Base-by-base conservation (phyloP, 2,888 invertebrate genomes). In the Hedya salicella region DNA sequence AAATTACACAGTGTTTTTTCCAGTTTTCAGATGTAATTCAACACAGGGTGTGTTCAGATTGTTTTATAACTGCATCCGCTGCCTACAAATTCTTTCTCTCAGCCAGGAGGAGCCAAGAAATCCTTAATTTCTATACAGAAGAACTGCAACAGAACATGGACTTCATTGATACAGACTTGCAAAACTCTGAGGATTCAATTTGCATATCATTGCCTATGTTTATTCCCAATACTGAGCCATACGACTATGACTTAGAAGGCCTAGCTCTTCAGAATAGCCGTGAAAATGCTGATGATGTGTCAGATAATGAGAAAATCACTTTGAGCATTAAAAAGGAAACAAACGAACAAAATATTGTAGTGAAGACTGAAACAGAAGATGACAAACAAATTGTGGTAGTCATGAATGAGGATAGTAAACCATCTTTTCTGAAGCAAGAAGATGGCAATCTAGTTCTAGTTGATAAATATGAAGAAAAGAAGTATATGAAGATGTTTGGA, bases 31-130 rank as follows among this genome's bases (percentile, higher is more conserved):
- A 73, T 2, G 59, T 70, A 6, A 86, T 85, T 9, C 75, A 83
- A 40, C 85, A 78, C 70, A 86, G 80, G 73, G 77, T 88, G 0
- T 92, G 91, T 62, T 67, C 80, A 0, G 75, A 82, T 32, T 92
- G 91, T 65, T 88, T 89, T 49, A 70, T 74, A 19, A 71, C 75
- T 16, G 87, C 90, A 3, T 82, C 82, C 0, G 69, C 75, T 44
- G 85, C 88, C 3, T 88, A 88, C 63, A 86, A 88, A 63, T 91
- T 92, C 68, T 85, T 81, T 66, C 69, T 82, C 5, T 71, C 78
- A 57, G 72, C 81, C 0, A 81, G 81, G 71, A 70, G 76, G 0
- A 87, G 80, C 62, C 75, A 86, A 54, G 82, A 86, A 68, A 75
- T 89, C 2, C 72, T 91, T 0, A 72, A 82, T 9, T 83, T 79